Conservation (phyloP, 2,797 vertebrate genomes). For the Sciurus vulgaris region DNA sequence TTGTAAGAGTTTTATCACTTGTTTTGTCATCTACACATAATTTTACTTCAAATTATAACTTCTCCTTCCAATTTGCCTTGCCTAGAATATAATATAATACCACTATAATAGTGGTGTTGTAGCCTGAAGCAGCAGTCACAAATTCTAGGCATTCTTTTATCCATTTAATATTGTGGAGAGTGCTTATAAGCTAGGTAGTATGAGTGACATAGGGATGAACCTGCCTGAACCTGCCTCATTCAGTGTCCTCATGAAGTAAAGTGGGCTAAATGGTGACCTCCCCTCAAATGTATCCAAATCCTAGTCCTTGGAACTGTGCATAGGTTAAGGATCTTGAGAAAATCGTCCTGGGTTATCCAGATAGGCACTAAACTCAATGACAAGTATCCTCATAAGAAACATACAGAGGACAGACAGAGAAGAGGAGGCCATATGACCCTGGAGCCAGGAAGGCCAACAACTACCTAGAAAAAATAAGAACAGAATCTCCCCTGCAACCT, state of each 20-base stretch:
- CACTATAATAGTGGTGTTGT: not conserved
- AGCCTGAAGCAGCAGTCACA: not conserved
- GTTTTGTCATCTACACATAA: not conserved
- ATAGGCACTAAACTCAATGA: not conserved
- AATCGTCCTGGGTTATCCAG: not conserved
- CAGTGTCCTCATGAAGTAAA: not conserved
- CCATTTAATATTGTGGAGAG: not conserved
- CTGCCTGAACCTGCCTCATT: not conserved
- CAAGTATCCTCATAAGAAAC: not conserved
- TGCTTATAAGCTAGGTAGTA: not conserved
- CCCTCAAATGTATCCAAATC: not conserved
- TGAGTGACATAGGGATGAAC: not conserved
- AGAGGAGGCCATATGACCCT: too few relatives aligned
- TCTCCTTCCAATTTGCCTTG: not conserved
- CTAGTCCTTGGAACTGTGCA: not conserved
- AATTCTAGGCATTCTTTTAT: not conserved
- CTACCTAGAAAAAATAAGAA: not conserved
- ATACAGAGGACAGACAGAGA: too few relatives aligned
- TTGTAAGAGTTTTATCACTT: constrained; percentile 5
- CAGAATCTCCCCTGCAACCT: not conserved
- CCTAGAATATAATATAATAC: not conserved
- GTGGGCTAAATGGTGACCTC: not conserved
- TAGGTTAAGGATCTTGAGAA: not conserved
- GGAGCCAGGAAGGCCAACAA: not conserved
- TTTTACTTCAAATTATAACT: not conserved